Conservation (phyloP, 2,113 vertebrate genomes). For the Heterotilapia buettikoferi region DNA sequence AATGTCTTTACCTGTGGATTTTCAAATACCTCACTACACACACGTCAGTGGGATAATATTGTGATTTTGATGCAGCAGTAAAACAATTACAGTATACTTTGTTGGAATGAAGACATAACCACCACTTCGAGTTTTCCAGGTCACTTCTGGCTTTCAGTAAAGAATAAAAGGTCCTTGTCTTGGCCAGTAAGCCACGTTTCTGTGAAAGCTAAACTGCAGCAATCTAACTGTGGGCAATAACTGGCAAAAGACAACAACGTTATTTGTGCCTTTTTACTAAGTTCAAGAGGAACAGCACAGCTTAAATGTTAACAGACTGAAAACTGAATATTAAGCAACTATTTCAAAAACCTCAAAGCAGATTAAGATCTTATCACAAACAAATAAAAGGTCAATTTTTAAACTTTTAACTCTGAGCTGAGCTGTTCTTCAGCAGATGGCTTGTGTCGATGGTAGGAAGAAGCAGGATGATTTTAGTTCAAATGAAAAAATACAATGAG, state of each 20-base stretch:
- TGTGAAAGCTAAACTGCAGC: not conserved
- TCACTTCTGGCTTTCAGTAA: not conserved
- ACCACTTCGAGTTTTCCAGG: rapidly evolving
- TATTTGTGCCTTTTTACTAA: not conserved
- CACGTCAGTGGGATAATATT: not conserved
- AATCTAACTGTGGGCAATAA: not conserved
- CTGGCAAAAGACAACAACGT: rapidly evolving
- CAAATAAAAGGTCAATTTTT: rapidly evolving
- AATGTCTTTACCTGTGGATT: not conserved
- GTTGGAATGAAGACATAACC: rapidly evolving
- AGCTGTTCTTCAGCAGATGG: not conserved
- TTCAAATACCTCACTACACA: not conserved
- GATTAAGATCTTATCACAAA: not conserved
- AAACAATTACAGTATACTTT: not conserved
- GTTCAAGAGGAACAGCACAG: not conserved
- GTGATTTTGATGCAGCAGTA: not conserved
- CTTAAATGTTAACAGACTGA: not conserved
- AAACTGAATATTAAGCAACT: not conserved
- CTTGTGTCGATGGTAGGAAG: rapidly evolving
- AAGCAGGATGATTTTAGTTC: not conserved
- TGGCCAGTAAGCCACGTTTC: not conserved
- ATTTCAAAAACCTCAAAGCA: not conserved
- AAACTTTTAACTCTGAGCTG: not conserved
- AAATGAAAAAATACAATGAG: not conserved
- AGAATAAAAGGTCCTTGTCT: not conserved